Evolutionary conservation across 2,888 invertebrate genomes (phyloP).

Genomic region (Hymenopus coronatus): DNA sequence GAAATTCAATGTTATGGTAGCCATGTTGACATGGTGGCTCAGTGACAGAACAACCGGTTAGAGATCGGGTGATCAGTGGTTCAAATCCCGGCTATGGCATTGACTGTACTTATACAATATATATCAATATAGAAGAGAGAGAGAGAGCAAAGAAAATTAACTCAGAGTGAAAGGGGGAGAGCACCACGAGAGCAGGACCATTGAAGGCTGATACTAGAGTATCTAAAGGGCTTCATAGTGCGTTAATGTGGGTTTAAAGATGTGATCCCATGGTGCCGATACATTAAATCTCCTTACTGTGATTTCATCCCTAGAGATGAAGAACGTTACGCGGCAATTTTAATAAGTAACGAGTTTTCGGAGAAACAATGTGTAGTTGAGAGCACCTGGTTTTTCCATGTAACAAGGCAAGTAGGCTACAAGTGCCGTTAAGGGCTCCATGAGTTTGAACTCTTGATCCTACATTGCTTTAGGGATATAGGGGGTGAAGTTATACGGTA

Average conservation of each 20-base stretch:
- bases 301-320: neutral
- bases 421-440: neutral
- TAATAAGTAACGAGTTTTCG: neutral
- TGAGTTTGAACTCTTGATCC: neutral
- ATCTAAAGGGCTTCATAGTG: neutral
- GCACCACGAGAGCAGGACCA: too few species aligned
- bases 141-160: neutral
- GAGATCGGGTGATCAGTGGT: too few species aligned
- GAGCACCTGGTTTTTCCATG: neutral
- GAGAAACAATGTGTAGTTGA: neutral
- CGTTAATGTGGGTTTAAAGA: neutral
- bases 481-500: neutral
- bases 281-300: neutral
- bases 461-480: neutral
- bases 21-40: too few species aligned
- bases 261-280: neutral
- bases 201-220: too few species aligned
- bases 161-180: too few species aligned
- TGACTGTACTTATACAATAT: too few species aligned
- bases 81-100: too few species aligned
- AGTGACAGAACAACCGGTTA: too few species aligned
- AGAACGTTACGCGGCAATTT: neutral
- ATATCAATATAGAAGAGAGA: too few species aligned
- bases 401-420: neutral
- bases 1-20: too few species aligned